These are phyloP conservation scores for Siniperca scherzeri DNA, from an alignment of 2,797 vertebrate species.

Conservation along the genomic window DNA sequence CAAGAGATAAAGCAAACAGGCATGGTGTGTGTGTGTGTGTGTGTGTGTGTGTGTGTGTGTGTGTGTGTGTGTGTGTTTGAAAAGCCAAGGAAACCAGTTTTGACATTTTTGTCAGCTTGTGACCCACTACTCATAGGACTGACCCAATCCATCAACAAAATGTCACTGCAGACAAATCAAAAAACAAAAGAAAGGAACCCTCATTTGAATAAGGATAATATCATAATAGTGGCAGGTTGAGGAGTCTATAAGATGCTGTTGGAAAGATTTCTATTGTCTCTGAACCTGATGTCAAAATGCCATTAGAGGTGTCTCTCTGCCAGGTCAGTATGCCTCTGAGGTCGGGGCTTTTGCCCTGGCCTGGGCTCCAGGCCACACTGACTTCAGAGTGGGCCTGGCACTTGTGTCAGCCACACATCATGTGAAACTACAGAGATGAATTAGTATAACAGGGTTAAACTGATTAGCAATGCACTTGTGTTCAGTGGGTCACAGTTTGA, in stretches of 20 bases:
- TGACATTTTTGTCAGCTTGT: constrained; percentile 88
- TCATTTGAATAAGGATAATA: constrained; percentile 87
- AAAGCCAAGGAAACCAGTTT: constrained; percentile 80
- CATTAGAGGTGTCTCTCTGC: constrained; percentile 84
- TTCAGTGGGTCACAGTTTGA: constrained; percentile 83
- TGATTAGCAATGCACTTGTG: constrained; percentile 88
- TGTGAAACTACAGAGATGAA: constrained; percentile 81
- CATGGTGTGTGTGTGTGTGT: constrained; percentile 39
- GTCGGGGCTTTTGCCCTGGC: constrained; percentile 87
- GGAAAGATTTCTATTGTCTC: constrained; percentile 83
- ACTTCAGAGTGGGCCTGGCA: constrained; percentile 83
- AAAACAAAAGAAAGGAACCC: constrained; percentile 85
- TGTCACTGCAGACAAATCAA: constrained; percentile 84
- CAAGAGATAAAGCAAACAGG: constrained; percentile 65
- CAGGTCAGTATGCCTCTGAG: constrained; percentile 84
- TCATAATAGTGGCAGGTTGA: constrained; percentile 85
- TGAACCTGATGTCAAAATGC: constrained; percentile 85
- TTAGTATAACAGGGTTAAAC: constrained; percentile 84
- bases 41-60: constrained; percentile 62
- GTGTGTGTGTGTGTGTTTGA: constrained; percentile 55
- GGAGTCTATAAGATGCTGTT: constrained; percentile 83
- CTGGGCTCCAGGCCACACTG: constrained; percentile 77
- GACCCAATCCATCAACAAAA: constrained; percentile 87
- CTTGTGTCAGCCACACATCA: constrained; percentile 85
- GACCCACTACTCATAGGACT: constrained; percentile 84